Evolutionary conservation across 2,888 invertebrate genomes (phyloP), one percentile per base, ranked within the genome.

Genomic region (Hirudinaria manillensis): DNA sequence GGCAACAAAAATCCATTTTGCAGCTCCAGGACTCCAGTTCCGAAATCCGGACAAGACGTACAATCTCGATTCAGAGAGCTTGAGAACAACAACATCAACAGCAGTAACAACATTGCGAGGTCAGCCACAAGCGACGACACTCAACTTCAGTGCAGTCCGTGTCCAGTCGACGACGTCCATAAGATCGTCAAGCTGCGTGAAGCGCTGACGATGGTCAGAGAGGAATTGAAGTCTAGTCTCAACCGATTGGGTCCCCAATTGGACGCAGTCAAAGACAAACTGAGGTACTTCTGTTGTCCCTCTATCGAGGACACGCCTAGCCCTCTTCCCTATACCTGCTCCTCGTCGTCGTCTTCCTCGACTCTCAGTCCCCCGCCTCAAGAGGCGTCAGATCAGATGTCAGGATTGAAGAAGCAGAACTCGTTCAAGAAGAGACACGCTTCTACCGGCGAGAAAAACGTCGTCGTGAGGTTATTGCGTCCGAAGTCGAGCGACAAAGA

Each of bases 191-290:
- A 74, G 38, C 61, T 78, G 3, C 32, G 78, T 51, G 77, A 78
- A 2, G 78, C 78, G 3, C 66, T 79, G 3, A 38, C 67, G 16
- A 67, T 55, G 38, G 72, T 76, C 1, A 53, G 77, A 51, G 79
- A 79, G 38, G 72, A 74, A n/a, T 36, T 79, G 53, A 72, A 75
- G 29, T 72, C 76, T 6, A 66, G 74, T 3, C 77, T 79, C 32
- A 77, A 78, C 75, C 45, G 27, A 21, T 68, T 78, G 19, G 73
- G 72, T 7, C 75, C 74, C 16, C 38, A 56, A 27, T 66, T 79
- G 6, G 75, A 77, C 51, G 74, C 56, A 53, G 45, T 77, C 16
- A 77, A 77, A 53, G 55, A 72, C n/a, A 72, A 72, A n/a, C 24
- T 72, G 53, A 55, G 21, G 10, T 16, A 29, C 27, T 53, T 72